These are phyloP conservation scores for Hydractinia symbiolongicarpus DNA, from an alignment of 30 jellyfish, hydroid and myxozoan genomes.

Conservation along the genomic window DNA sequence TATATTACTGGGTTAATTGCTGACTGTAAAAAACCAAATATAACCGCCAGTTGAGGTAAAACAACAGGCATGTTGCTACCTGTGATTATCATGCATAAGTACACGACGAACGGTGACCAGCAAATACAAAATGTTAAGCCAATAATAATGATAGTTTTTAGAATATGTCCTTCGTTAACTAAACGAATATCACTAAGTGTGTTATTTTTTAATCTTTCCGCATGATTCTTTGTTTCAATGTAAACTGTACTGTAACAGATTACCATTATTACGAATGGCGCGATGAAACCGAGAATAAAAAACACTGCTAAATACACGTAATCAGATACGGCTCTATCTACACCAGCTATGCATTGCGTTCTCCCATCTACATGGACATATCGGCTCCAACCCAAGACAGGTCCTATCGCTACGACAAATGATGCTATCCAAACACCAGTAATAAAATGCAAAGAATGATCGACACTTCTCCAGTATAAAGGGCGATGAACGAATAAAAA, in stretches of 20 bases:
- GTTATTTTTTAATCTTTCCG: conserved; percentile 1
- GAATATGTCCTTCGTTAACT: not conserved
- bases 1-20: conserved; percentile 71
- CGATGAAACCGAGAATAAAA: not conserved
- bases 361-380: conserved; percentile 42
- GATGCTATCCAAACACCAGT: conserved; percentile 45
- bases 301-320: conserved; percentile 6
- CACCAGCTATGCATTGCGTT: conserved; percentile 53
- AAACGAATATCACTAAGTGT: not conserved
- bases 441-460: conserved; percentile 13
- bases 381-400: conserved; percentile 65
- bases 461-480: conserved; percentile 3
- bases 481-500: not conserved
- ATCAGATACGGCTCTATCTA: conserved; percentile 19
- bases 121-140: conserved; percentile 1
- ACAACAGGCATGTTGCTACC: not conserved
- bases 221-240: conserved; percentile 6
- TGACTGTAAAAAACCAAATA: conserved; percentile 57
- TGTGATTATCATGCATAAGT: not conserved
- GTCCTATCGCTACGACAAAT: conserved; percentile 56
- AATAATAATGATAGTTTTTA: conserved; percentile 6
- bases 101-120: conserved; percentile 11
- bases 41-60: conserved; percentile 29
- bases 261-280: conserved; percentile 5
- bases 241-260: not conserved